These are phyloP conservation scores for Ormyrus rosae DNA, from an alignment of 2,888 invertebrate genomes.

Conservation along the genomic window DNA sequence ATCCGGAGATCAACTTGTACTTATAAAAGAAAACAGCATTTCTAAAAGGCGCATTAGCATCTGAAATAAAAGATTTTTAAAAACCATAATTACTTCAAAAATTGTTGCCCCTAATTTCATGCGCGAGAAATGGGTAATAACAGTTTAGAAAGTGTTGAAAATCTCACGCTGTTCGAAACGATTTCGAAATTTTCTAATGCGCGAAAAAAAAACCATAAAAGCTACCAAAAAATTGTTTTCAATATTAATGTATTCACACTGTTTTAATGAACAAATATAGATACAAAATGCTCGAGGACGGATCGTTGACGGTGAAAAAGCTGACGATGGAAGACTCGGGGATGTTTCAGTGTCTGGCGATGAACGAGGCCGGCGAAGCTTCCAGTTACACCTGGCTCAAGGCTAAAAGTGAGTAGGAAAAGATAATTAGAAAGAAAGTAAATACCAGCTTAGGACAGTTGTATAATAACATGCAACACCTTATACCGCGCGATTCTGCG, in stretches of 20 bases:
- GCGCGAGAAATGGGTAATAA: no score
- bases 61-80: conserved; percentile 10
- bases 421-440: conserved; percentile 4
- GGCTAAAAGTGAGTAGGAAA: conserved; percentile 91
- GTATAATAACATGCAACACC: conserved; percentile 16
- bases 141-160: no score
- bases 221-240: no score
- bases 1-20: not conserved
- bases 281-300: conserved; percentile 88
- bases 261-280: conserved; percentile 71
- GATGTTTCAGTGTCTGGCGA: conserved; percentile 96
- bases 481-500: conserved; percentile 6
- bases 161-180: no score
- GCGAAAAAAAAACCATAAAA: no score
- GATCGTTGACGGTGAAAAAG: conserved; percentile 87
- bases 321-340: conserved; percentile 91
- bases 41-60: conserved; percentile 10
- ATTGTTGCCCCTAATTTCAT: no score
- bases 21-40: conserved; percentile 4
- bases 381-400: conserved; percentile 94
- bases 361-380: conserved; percentile 93
- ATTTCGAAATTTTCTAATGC: no score
- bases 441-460: not conserved
- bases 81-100: conserved; percentile 37
- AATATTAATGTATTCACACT: no score